Percentiles rank a stretch among this genome's conserved stretches.
Evolutionary conservation across 2,113 vertebrate genomes (phyloP).

Genomic region (Seriola dumerili): DNA sequence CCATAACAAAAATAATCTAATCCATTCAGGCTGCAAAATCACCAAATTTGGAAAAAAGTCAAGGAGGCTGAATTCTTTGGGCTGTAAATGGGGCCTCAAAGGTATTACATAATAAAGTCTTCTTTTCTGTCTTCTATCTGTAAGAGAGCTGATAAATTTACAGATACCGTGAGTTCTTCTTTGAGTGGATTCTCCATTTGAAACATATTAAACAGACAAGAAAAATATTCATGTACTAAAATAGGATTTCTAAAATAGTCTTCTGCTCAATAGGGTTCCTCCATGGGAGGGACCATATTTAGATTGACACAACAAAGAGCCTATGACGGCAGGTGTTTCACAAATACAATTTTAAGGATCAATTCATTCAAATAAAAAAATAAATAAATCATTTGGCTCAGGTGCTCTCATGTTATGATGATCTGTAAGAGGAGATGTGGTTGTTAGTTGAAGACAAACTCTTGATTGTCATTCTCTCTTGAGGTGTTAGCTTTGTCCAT

Average conservation of each 20-base stretch:
- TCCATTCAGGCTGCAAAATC: background rate
- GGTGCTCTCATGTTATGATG: conserved; percentile 13
- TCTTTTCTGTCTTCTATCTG: background rate
- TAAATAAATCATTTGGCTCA: conserved; percentile 22
- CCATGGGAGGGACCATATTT: conserved; percentile 53
- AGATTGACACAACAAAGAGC: conserved; percentile 25
- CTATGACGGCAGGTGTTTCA: conserved; percentile 8
- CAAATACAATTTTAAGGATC: conserved; percentile 22
- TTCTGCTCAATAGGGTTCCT: conserved; percentile 35
- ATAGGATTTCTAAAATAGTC: conserved; percentile 48
- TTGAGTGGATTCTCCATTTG: conserved; percentile 21
- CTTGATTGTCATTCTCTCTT: conserved; percentile 29
- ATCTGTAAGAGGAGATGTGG: conserved; percentile 22
- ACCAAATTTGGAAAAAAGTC: background rate
- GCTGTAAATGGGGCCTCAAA: background rate
- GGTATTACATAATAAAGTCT: background rate
- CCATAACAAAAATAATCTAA: background rate
- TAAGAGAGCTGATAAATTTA: conserved; percentile 8
- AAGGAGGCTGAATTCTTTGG: background rate
- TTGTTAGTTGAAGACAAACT: conserved; percentile 17
- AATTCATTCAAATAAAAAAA: conserved; percentile 43
- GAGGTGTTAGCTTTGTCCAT: background rate
- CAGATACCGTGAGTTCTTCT: background rate
- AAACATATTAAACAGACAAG: conserved; percentile 2
- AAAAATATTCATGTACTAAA: conserved; percentile 48